Percentiles rank a stretch among this genome's conserved stretches.
Evolutionary conservation across 1,140 invertebrate genomes (phyloP).

Genomic region (Manduca sexta): DNA sequence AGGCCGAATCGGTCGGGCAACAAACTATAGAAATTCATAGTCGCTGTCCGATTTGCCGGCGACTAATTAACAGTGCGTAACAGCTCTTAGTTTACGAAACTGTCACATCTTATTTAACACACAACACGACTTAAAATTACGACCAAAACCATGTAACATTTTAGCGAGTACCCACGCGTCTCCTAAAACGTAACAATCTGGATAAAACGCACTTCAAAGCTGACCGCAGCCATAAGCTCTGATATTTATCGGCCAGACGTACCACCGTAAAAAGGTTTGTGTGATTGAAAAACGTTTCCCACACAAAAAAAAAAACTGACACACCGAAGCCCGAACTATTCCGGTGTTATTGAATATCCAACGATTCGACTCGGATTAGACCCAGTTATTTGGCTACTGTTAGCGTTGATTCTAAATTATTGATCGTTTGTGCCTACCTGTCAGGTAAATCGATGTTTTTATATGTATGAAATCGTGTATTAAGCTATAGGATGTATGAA

Average conservation of each 20-base stretch:
- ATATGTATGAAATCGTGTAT: conserved; percentile 17
- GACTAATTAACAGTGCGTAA: too few relatives aligned
- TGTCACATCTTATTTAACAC: too few relatives aligned
- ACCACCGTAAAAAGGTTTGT: conserved; percentile 45
- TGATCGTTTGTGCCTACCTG: conserved; percentile 24
- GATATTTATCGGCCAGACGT: conserved; percentile 55
- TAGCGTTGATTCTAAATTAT: conserved; percentile 61
- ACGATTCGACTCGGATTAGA: conserved; percentile 58
- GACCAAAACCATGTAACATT: too few relatives aligned
- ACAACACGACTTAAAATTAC: too few relatives aligned
- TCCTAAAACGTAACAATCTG: conserved; percentile 28
- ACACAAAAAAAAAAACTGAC: conserved; percentile 41
- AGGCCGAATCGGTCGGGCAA: too few relatives aligned
- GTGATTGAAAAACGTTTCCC: conserved; percentile 61
- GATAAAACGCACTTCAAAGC: conserved; percentile 54
- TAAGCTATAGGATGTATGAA: conserved; percentile 30
- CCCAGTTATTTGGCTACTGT: conserved; percentile 55
- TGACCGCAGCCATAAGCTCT: conserved; percentile 55
- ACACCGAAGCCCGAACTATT: conserved; percentile 29
- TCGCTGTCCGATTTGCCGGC: too few relatives aligned
- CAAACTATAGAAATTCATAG: too few relatives aligned
- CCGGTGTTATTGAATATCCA: conserved; percentile 53
- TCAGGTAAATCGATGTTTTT: conserved; percentile 10
- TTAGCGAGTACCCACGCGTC: conserved; percentile 7
- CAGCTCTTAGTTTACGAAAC: too few relatives aligned